Evolutionary conservation across 2,113 vertebrate genomes (phyloP), one percentile per base, ranked within the genome.

Genomic region (Oophaga pumilio): DNA sequence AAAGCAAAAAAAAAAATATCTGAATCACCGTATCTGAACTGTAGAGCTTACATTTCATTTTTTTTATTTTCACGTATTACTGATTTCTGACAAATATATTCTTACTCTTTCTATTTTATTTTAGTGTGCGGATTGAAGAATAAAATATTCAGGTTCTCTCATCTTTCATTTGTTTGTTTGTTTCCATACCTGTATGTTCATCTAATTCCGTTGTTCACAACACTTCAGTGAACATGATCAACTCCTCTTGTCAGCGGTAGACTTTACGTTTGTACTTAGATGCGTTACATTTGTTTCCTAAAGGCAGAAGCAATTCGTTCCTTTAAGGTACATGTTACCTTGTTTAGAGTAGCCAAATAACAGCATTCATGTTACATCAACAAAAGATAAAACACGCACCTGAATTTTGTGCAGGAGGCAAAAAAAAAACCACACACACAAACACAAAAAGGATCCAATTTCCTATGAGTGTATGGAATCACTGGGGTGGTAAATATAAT

Each of bases 401-500:
- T 53, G 43, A 83, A 69, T 64, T 83, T 83, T 52, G 81, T 53
- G 50, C 43, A 83, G 62, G 11, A 82, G 80, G 33, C 17, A 82
- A 66, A 68, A 82, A 64, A 66, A 22, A 20, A 13, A 66, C 3
- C 22, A 76, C 6, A 77, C 0, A 56, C 28, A 59, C 0, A 79
- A 8, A 60, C 7, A 59, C 53, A 57, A 60, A 84, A 73, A 84
- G 66, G 50, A 84, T 74, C 49, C 66, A 84, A 53, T 84, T 84
- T 84, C 68, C 52, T 84, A 84, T 53, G n/a, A 78, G 85, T 77
- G n/a, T 78, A 66, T 86, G 60, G 59, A 78, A 77, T 62, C 74
- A 77, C 60, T 77, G 85, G 60, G 43, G 74, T 78, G 85, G 59
- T 78, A 50, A 86, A 86, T 64, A 62, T 64, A 77, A 86, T 86